Percentiles rank a stretch among this genome's conserved stretches.
phyloP scores from a whole-genome alignment of 2,113 vertebrate genomes.

The Strix aluco region DNA sequence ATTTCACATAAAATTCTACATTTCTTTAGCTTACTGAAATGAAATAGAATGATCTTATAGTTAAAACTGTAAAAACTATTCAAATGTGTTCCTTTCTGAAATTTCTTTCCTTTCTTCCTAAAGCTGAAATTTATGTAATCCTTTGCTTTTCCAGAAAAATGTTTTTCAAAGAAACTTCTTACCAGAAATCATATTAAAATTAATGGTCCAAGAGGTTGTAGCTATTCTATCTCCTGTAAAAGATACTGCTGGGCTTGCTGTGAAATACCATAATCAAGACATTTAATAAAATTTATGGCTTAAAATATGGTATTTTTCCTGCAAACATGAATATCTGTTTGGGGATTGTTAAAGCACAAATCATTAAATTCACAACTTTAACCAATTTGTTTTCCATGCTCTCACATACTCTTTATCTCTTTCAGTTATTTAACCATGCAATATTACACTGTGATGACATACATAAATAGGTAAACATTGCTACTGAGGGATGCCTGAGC shows the following conservation, averaged over 20 bases:
- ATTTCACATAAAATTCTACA: not conserved
- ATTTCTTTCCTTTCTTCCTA: not conserved
- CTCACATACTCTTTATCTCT: not conserved
- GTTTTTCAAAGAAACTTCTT: not conserved
- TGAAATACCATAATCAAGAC: not conserved
- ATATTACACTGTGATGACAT: not conserved
- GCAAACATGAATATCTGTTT: not conserved
- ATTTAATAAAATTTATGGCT: not conserved
- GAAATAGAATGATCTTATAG: not conserved
- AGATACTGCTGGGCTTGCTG: not conserved
- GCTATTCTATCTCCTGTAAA: not conserved
- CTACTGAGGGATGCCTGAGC: not conserved
- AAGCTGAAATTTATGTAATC: not conserved
- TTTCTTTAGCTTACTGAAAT: not conserved
- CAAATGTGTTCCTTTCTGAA: not conserved
- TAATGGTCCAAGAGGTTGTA: not conserved
- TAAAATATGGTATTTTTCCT: not conserved
- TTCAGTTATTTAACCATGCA: not conserved
- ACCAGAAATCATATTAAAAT: not conserved
- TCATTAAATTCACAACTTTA: not conserved
- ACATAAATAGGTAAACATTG: not conserved
- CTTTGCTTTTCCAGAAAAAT: not conserved
- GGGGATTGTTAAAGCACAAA: not conserved
- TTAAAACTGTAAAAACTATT: not conserved
- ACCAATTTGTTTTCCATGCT: fast-evolving